Evolutionary conservation across 2,888 invertebrate genomes (phyloP).

Genomic region (Patella ulyssiponensis): DNA sequence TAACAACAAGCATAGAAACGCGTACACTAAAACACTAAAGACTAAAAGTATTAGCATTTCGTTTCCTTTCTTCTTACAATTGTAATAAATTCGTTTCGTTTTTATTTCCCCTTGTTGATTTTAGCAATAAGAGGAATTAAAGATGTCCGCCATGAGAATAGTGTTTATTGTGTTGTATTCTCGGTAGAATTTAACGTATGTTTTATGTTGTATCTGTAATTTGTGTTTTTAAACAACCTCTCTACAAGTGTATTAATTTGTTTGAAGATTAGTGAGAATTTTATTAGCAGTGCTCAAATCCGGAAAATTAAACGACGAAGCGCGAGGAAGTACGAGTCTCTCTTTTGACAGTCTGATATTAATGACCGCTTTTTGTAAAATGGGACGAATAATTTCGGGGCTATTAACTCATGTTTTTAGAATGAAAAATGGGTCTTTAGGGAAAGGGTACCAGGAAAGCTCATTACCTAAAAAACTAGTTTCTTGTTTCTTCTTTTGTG

Average conservation of each 20-base stretch:
- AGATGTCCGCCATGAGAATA: not conserved
- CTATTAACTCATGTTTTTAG: not conserved
- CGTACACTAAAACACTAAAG: too few relatives aligned
- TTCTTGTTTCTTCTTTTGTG: conserved; percentile 1
- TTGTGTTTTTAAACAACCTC: not conserved
- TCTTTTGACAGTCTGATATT: conserved; percentile 8
- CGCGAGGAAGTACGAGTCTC: not conserved
- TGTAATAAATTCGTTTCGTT: too few relatives aligned
- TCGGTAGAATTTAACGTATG: conserved; percentile 2
- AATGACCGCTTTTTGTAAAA: conserved; percentile 7
- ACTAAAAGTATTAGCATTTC: too few relatives aligned
- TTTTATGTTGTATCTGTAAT: conserved; percentile 6
- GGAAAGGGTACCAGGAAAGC: not conserved
- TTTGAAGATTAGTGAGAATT: conserved; percentile 9
- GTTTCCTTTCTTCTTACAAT: too few relatives aligned
- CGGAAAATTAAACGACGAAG: conserved; percentile 7
- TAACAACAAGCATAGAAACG: too few relatives aligned
- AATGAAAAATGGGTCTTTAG: not conserved
- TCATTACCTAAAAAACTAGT: conserved; percentile 1
- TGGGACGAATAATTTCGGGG: conserved; percentile 8
- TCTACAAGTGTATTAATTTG: conserved; percentile 5
- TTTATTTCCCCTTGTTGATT: not conserved
- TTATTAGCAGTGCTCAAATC: conserved; percentile 7
- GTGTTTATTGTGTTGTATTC: not conserved
- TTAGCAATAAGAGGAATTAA: not conserved